phyloP scores from a whole-genome alignment of 1,140 invertebrate species.

The Drosophila subpulchrella region DNA sequence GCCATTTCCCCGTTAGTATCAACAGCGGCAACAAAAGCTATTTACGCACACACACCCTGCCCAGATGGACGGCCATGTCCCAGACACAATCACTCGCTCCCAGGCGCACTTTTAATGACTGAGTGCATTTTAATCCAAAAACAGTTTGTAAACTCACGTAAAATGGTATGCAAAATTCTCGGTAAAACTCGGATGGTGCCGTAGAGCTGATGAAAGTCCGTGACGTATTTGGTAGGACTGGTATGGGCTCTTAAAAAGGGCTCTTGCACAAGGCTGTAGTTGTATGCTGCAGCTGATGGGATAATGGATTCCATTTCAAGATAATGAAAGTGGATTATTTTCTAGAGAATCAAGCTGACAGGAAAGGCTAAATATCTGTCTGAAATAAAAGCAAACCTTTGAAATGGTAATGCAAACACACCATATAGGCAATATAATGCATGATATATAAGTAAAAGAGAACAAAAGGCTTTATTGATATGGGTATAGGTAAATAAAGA shows the following conservation, averaged over 20 bases:
- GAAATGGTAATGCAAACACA: not conserved
- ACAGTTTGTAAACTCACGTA: conserved; percentile 80
- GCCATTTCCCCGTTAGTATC: conserved; percentile 19
- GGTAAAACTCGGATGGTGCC: conserved; percentile 16
- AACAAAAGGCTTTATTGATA: no score
- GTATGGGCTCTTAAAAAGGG: not conserved
- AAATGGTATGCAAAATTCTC: conserved; percentile 61
- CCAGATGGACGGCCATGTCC: conserved; percentile 26
- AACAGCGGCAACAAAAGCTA: conserved; percentile 71
- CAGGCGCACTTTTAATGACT: conserved; percentile 79
- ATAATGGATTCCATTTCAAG: conserved; percentile 2
- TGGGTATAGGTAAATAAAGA: no score
- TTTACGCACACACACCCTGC: conserved; percentile 60
- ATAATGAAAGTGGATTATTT: conserved; percentile 1
- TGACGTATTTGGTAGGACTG: conserved; percentile 2
- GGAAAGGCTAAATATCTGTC: not conserved
- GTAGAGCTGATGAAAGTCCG: conserved; percentile 41
- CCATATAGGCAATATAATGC: not conserved
- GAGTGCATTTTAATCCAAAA: conserved; percentile 82
- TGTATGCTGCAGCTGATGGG: not conserved
- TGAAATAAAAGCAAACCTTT: not conserved
- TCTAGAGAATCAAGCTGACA: not conserved
- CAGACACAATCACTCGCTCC: conserved; percentile 69
- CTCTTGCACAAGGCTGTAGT: conserved; percentile 4
- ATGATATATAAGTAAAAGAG: not conserved